Conservation (phyloP, 2,888 invertebrate species). For the Drosophila quinaria region DNA sequence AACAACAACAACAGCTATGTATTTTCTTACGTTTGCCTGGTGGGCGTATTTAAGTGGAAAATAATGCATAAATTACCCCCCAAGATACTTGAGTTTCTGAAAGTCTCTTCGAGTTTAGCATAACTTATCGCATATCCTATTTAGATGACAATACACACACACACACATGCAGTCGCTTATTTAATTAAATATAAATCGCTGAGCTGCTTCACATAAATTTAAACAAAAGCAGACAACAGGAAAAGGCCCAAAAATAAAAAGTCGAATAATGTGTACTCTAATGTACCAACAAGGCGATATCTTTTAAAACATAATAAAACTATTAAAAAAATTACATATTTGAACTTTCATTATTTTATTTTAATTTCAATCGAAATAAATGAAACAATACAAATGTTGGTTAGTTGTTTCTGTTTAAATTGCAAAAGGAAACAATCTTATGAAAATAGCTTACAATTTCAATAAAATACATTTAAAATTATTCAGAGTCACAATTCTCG, state of each 20-base stretch:
- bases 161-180: constrained; percentile 43
- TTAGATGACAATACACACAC: constrained; percentile 55
- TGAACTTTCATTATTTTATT: too few species aligned
- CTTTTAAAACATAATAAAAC: not conserved
- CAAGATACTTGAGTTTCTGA: constrained; percentile 52
- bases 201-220: constrained; percentile 69
- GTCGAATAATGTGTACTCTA: constrained; percentile 30
- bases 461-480: not conserved
- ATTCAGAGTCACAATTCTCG: not conserved
- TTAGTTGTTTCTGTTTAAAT: not conserved
- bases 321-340: not conserved
- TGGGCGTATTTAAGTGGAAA: constrained; percentile 65
- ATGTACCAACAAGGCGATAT: too few species aligned
- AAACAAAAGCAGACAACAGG: constrained; percentile 42
- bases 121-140: constrained; percentile 77
- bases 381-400: too few species aligned
- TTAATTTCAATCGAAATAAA: too few species aligned
- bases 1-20: constrained; percentile 14
- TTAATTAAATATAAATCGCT: constrained; percentile 76
- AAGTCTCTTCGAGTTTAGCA: constrained; percentile 44
- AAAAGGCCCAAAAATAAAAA: not conserved
- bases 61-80: constrained; percentile 76
- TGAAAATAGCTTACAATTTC: not conserved
- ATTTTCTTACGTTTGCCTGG: constrained; percentile 22
- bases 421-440: not conserved